phyloP scores from a whole-genome alignment of 2,797 vertebrate species.

The Enteromius afrohamiltoni region DNA sequence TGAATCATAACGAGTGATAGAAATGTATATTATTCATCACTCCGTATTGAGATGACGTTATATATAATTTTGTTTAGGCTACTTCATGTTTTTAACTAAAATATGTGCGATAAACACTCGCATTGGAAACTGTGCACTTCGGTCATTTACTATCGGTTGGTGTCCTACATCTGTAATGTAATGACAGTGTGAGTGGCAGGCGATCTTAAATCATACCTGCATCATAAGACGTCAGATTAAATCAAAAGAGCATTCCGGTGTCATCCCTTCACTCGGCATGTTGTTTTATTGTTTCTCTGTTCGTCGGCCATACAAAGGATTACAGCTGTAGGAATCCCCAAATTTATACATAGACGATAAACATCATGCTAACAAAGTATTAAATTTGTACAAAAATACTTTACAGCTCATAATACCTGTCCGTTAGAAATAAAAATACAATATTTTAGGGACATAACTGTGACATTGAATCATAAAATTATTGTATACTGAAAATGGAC shows the following conservation, averaged over 20 bases:
- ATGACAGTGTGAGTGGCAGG: not conserved
- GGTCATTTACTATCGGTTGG: not conserved
- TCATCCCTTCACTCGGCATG: slow-evolving; percentile 57
- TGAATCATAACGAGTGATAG: not conserved
- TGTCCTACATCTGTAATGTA: not conserved
- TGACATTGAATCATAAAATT: slow-evolving; percentile 75
- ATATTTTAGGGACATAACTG: slow-evolving; percentile 86
- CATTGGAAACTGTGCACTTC: not conserved
- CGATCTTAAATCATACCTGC: not conserved
- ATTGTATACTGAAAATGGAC: slow-evolving; percentile 78
- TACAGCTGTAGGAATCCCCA: slow-evolving; percentile 87
- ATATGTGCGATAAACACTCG: not conserved
- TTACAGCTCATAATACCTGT: slow-evolving; percentile 97
- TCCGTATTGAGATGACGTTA: not conserved
- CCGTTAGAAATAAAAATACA: slow-evolving; percentile 99
- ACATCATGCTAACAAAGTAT: slow-evolving; percentile 99
- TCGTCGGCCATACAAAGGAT: slow-evolving; percentile 87
- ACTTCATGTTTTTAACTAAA: not conserved
- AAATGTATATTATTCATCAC: not conserved
- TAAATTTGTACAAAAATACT: slow-evolving; percentile 99
- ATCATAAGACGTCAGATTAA: not conserved
- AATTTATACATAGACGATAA: slow-evolving; percentile 95
- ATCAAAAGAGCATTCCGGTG: not conserved
- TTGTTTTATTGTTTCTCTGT: slow-evolving; percentile 79
- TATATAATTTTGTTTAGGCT: not conserved